Evolutionary conservation across 2,113 vertebrate species (phyloP).

Genomic region (Cyprinodon brontotheroides): DNA sequence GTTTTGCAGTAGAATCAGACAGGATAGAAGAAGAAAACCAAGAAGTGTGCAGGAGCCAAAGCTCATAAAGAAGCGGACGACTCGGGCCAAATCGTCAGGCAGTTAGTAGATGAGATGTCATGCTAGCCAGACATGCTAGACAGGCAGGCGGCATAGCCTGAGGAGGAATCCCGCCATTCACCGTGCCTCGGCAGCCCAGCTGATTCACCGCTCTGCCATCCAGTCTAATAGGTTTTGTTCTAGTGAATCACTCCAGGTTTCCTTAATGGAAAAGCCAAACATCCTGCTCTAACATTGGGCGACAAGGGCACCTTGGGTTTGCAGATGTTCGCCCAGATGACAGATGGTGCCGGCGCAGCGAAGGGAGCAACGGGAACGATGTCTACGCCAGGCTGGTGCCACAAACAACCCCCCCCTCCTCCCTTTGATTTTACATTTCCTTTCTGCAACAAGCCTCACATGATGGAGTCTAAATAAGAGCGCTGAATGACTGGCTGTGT

Average conservation of each 20-base stretch:
- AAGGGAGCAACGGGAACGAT: constrained; percentile 75
- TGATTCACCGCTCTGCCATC: constrained; percentile 59
- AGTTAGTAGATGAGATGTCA: constrained; percentile 65
- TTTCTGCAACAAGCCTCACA: constrained; percentile 37
- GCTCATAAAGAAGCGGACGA: constrained; percentile 56
- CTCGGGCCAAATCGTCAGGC: constrained; percentile 67
- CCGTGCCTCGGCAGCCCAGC: constrained; percentile 59
- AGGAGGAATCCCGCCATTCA: constrained; percentile 63
- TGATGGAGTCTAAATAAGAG: constrained; percentile 26
- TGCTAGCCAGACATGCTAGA: constrained; percentile 65
- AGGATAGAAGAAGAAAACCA: constrained; percentile 44
- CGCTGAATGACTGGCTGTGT: not conserved
- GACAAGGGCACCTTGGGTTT: constrained; percentile 87
- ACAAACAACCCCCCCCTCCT: constrained; percentile 56
- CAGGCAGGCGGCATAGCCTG: constrained; percentile 58
- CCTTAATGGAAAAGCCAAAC: constrained; percentile 80
- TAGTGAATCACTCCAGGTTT: constrained; percentile 72
- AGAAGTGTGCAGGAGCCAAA: constrained; percentile 50
- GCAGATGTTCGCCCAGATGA: constrained; percentile 85
- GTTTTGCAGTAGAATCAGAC: constrained; percentile 60
- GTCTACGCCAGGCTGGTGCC: constrained; percentile 79
- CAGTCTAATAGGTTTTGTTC: constrained; percentile 66
- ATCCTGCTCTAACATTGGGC: constrained; percentile 78
- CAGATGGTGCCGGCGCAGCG: constrained; percentile 81
- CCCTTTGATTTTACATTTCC: constrained; percentile 38